Conservation (phyloP, 1,140 invertebrate genomes). For the Formica selysi region DNA sequence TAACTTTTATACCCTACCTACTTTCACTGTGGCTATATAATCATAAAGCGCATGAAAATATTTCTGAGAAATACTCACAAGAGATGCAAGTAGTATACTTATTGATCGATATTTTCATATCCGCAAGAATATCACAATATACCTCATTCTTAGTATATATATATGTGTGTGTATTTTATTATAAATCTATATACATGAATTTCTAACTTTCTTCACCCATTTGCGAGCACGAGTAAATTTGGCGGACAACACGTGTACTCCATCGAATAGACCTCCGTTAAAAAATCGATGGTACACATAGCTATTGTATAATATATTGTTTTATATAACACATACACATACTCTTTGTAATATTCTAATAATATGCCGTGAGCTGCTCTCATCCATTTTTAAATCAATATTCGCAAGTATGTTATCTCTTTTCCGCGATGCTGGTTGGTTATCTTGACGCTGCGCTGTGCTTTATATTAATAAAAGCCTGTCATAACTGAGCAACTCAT, state of each 20-base stretch:
- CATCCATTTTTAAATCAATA: too few species aligned
- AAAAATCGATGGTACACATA: neutral
- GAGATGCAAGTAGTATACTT: neutral
- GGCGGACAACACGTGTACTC: neutral
- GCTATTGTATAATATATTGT: too few species aligned
- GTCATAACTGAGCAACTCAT: too few species aligned
- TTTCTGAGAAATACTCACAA: constrained; percentile 24
- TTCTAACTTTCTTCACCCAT: neutral
- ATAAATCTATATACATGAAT: neutral
- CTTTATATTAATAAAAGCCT: too few species aligned
- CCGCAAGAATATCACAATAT: neutral
- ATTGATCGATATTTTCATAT: constrained; percentile 39
- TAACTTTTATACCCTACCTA: constrained; percentile 2
- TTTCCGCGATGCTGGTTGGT: too few species aligned
- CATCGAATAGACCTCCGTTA: neutral
- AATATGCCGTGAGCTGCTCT: too few species aligned
- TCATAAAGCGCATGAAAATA: constrained; percentile 35
- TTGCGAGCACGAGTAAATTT: neutral
- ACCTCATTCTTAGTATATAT: too few species aligned
- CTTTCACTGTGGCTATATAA: constrained; percentile 1
- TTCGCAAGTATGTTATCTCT: too few species aligned
- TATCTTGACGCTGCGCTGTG: too few species aligned
- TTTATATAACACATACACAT: too few species aligned
- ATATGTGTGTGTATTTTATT: too few species aligned
- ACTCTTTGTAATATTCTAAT: too few species aligned